These are phyloP conservation scores for Puffinus mauretanicus DNA, from an alignment of 2,113 vertebrate species.

Conservation along the genomic window DNA sequence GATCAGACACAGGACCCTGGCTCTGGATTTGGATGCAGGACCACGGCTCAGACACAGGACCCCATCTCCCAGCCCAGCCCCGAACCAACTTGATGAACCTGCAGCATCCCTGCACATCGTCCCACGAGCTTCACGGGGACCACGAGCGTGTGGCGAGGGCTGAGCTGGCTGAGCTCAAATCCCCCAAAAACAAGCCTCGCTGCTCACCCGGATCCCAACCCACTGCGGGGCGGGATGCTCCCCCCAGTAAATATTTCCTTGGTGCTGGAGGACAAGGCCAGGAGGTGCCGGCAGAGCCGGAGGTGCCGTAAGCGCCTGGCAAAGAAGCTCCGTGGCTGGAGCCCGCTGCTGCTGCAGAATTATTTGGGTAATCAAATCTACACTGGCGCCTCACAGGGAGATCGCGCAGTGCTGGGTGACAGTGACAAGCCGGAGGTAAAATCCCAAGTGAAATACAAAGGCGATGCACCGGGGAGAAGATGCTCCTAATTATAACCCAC, in stretches of 20 bases:
- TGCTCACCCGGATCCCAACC: not conserved
- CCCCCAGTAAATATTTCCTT: not conserved
- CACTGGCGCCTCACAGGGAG: not conserved
- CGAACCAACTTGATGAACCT: not conserved
- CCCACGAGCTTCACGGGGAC: not conserved
- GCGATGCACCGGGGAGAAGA: not conserved
- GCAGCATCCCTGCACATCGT: accelerated
- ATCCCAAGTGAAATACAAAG: conserved; percentile 46
- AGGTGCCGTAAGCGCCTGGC: not conserved
- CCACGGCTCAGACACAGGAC: not conserved
- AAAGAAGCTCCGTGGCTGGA: not conserved
- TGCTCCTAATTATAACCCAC: conserved; percentile 9
- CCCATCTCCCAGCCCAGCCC: not conserved
- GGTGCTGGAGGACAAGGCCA: no score
- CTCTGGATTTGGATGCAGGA: not conserved
- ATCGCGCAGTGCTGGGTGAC: conserved; percentile 23
- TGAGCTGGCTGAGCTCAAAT: not conserved
- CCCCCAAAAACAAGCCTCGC: accelerated
- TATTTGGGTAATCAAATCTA: conserved; percentile 23
- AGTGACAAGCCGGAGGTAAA: conserved; percentile 53
- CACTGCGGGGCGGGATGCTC: accelerated
- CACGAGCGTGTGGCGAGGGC: accelerated
- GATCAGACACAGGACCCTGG: not conserved
- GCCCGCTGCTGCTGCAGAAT: not conserved
- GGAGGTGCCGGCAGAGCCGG: not conserved